Conservation (phyloP, 2,797 vertebrate genomes). For the Erethizon dorsatum region DNA sequence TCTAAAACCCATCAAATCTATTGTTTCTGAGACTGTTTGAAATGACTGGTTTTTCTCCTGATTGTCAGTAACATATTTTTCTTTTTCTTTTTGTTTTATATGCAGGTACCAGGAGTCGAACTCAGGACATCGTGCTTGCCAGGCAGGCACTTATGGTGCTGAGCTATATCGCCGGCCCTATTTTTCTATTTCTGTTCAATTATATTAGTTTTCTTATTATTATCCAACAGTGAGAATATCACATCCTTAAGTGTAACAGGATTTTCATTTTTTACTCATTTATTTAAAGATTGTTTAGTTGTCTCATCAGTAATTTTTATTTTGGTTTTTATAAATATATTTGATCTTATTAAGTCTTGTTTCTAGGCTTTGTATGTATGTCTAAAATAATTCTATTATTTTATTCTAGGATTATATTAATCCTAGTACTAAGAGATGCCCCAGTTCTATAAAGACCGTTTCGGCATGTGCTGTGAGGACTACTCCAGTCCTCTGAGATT, state of each 20-base stretch:
- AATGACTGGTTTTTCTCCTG: neutral
- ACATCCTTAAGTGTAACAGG: neutral
- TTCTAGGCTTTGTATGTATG: neutral
- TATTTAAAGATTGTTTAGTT: neutral
- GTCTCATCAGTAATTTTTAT: neutral
- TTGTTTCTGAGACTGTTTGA: neutral
- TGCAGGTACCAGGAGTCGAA: too few relatives aligned
- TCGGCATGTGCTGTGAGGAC: neutral
- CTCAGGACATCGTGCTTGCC: too few relatives aligned
- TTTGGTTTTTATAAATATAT: neutral
- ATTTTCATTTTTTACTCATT: neutral
- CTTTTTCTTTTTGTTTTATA: too few relatives aligned
- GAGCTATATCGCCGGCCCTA: too few relatives aligned
- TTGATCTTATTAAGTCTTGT: neutral
- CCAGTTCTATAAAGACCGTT: neutral
- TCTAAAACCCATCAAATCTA: neutral
- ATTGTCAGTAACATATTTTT: neutral
- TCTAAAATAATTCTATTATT: neutral
- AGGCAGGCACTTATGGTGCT: too few relatives aligned
- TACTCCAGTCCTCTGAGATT: neutral
- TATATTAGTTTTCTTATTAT: neutral
- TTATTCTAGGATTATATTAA: neutral
- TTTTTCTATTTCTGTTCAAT: neutral
- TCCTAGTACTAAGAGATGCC: neutral
- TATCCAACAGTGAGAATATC: neutral